These are phyloP conservation scores for Agapostemon virescens DNA, from an alignment of 2,888 invertebrate species.

Conservation along the genomic window DNA sequence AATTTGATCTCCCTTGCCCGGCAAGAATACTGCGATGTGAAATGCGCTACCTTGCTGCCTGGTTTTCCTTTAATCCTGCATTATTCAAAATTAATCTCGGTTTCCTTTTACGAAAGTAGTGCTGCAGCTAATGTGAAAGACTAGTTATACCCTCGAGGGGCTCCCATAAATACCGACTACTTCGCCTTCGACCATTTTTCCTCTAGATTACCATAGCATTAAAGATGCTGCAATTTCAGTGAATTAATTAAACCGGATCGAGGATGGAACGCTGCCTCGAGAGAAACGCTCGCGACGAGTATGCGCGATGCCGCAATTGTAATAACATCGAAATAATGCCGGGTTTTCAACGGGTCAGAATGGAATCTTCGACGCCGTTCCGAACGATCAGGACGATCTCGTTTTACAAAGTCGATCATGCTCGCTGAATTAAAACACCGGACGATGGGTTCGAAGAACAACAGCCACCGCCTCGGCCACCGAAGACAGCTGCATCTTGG, in stretches of 20 bases:
- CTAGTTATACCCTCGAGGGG: neutral
- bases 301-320: neutral
- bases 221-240: conserved; percentile 2
- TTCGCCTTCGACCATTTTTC: conserved; percentile 9
- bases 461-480: neutral
- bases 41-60: neutral
- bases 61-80: conserved; percentile 9
- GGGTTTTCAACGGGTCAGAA: neutral
- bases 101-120: conserved; percentile 3
- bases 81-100: conserved; percentile 26
- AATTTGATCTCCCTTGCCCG: neutral
- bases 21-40: neutral
- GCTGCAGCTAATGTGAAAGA: neutral
- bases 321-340: conserved; percentile 5
- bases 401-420: neutral
- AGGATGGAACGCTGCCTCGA: neutral
- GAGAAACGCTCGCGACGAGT: neutral
- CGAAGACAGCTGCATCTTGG: neutral
- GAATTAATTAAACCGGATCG: neutral
- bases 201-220: neutral
- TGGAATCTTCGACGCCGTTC: conserved; percentile 14
- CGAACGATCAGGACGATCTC: neutral
- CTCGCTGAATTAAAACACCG: neutral
- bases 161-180: conserved; percentile 8
- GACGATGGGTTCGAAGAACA: neutral